phyloP scores from a whole-genome alignment of 2,888 invertebrate species.

The Molanna angustata region DNA sequence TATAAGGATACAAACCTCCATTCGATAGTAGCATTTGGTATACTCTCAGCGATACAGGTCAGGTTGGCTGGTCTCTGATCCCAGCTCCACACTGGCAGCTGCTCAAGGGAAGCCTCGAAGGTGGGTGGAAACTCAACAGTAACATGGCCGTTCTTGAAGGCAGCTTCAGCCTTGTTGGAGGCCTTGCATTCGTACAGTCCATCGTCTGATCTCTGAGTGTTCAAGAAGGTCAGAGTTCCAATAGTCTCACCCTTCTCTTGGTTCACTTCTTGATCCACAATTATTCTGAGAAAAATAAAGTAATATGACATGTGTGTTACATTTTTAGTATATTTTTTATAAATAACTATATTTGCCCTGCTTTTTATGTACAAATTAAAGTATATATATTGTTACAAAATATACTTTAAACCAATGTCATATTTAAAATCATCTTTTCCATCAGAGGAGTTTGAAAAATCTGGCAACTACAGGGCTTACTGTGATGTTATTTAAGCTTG shows the following conservation, averaged over 20 bases:
- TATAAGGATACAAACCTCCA: constrained; percentile 80
- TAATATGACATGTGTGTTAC: background rate
- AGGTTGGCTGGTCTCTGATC: constrained; percentile 76
- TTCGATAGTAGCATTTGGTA: constrained; percentile 89
- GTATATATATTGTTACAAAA: no score
- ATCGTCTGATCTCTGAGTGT: constrained; percentile 70
- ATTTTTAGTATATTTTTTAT: background rate
- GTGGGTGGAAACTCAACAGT: constrained; percentile 80
- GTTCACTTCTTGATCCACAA: constrained; percentile 56
- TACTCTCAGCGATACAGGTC: constrained; percentile 81
- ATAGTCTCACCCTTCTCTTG: constrained; percentile 57
- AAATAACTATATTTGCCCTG: no score
- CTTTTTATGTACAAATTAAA: no score
- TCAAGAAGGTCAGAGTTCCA: constrained; percentile 66
- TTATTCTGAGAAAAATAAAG: constrained; percentile 49
- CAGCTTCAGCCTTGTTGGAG: constrained; percentile 69
- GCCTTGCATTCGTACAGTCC: constrained; percentile 88
- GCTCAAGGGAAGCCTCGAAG: constrained; percentile 67
- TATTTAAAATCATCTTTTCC: no score
- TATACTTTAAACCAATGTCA: no score
- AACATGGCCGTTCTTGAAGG: constrained; percentile 76
- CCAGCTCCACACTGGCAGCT: constrained; percentile 82
- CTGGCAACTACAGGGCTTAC: no score
- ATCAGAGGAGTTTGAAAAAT: no score
- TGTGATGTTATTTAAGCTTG: no score